A percentile compares a stretch with the other conserved stretches of the same genome.
phyloP scores from a whole-genome alignment of 2,797 vertebrate genomes.

The Monodelphis domestica region DNA sequence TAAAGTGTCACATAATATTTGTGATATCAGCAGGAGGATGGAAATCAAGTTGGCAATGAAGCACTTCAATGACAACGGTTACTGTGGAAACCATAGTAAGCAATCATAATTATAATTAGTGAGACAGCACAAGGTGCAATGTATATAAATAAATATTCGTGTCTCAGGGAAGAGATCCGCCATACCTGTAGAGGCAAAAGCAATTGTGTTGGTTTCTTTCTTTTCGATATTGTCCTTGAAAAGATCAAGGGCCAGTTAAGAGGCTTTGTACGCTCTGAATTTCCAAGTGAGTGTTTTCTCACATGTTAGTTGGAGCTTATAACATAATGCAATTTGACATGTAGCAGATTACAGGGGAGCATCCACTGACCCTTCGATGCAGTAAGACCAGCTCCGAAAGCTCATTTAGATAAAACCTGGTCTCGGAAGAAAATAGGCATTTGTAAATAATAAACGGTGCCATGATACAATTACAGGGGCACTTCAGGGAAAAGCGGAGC shows the following conservation, averaged over 20 bases:
- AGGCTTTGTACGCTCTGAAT: slow-evolving; percentile 35
- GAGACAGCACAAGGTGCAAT: slow-evolving; percentile 63
- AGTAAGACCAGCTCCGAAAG: slow-evolving; percentile 48
- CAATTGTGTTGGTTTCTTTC: slow-evolving; percentile 47
- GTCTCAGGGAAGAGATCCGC: slow-evolving; percentile 54
- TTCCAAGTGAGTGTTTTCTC: slow-evolving; percentile 59
- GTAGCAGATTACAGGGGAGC: slow-evolving; percentile 51
- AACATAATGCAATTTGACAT: slow-evolving; percentile 55
- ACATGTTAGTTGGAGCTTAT: not conserved
- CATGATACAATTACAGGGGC: slow-evolving; percentile 37
- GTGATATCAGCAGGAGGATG: slow-evolving; percentile 68
- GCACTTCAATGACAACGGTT: slow-evolving; percentile 72
- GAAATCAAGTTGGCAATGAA: slow-evolving; percentile 63
- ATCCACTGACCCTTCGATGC: slow-evolving; percentile 66
- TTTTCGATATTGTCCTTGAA: slow-evolving; percentile 52
- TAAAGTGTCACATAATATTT: slow-evolving; percentile 73
- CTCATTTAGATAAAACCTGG: slow-evolving; percentile 70
- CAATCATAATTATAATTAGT: slow-evolving; percentile 80
- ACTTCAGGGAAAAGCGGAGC: slow-evolving; percentile 45
- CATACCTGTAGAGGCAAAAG: slow-evolving; percentile 42
- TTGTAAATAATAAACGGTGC: slow-evolving; percentile 71
- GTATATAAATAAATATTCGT: slow-evolving; percentile 70
- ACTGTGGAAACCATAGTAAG: slow-evolving; percentile 78
- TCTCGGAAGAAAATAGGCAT: slow-evolving; percentile 69
- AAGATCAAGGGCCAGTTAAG: slow-evolving; percentile 45